These are phyloP conservation scores for Rhingia campestris DNA, from an alignment of 2,888 invertebrate species.

Conservation along the genomic window DNA sequence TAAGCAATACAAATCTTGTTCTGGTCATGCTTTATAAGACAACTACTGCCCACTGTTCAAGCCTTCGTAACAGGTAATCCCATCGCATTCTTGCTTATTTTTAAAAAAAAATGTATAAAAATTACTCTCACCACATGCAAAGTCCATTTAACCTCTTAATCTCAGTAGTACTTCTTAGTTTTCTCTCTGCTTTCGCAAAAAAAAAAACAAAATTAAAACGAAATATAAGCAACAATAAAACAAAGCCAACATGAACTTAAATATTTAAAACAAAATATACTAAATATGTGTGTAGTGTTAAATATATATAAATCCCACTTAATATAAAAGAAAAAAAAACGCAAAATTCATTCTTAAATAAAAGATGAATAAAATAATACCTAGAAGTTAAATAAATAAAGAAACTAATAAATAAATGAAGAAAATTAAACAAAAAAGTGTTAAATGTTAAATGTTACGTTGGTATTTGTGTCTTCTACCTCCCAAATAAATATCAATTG, in stretches of 20 bases:
- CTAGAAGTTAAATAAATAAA: constrained; percentile 75
- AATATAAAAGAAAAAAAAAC: constrained; percentile 51
- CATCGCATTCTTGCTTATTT: too few species aligned
- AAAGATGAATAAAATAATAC: constrained; percentile 64
- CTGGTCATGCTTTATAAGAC: too few species aligned
- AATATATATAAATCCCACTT: constrained; percentile 71
- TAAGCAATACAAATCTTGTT: too few species aligned
- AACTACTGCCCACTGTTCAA: too few species aligned
- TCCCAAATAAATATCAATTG: constrained; percentile 55
- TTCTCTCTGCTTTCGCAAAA: constrained; percentile 74
- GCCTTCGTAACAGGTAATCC: too few species aligned
- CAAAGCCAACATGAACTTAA: constrained; percentile 72
- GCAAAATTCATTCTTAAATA: constrained; percentile 58
- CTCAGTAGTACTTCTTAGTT: background rate
- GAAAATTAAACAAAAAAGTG: constrained; percentile 68
- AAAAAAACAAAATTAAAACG: constrained; percentile 57
- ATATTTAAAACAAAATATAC: constrained; percentile 71
- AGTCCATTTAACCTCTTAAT: constrained; percentile 20
- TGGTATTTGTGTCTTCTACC: constrained; percentile 75
- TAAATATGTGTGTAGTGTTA: constrained; percentile 74
- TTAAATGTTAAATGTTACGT: constrained; percentile 76
- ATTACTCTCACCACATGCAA: too few species aligned
- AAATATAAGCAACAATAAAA: constrained; percentile 58
- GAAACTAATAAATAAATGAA: constrained; percentile 69
- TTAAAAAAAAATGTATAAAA: too few species aligned